Conservation (phyloP, 2,888 invertebrate species). For the Ectropis crepuscularia region DNA sequence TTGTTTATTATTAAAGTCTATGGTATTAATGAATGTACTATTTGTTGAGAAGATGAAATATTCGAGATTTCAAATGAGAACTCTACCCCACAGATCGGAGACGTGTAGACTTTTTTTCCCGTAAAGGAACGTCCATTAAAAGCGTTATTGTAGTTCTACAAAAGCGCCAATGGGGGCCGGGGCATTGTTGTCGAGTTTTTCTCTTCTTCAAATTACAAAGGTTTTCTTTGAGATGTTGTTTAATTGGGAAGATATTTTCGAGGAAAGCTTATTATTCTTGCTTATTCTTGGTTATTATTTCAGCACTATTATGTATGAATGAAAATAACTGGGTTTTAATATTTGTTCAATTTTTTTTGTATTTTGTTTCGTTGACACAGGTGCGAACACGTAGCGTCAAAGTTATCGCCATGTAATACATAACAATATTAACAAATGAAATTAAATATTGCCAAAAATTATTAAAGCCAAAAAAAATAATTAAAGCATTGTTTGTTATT, state of each 20-base stretch:
- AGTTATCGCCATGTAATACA: no score
- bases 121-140: slow-evolving; percentile 27
- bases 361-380: no score
- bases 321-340: neutral
- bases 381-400: no score
- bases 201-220: slow-evolving; percentile 25
- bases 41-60: neutral
- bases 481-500: no score
- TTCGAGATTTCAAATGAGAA: slow-evolving; percentile 1
- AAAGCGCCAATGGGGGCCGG: slow-evolving; percentile 24
- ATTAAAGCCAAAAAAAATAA: no score
- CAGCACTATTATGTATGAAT: neutral
- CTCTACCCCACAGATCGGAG: slow-evolving; percentile 8
- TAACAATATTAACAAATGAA: no score
- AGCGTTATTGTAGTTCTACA: slow-evolving; percentile 28
- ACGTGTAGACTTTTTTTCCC: slow-evolving; percentile 12
- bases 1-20: no score
- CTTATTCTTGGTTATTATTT: neutral
- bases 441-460: no score
- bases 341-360: no score
- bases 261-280: neutral
- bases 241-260: slow-evolving; percentile 22
- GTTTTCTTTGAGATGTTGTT: slow-evolving; percentile 20
- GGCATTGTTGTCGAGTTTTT: slow-evolving; percentile 19
- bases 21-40: no score